A percentile compares a stretch with the other conserved stretches of the same genome.
phyloP scores from a whole-genome alignment of 1,140 invertebrate species.

The Streblospio benedicti region DNA sequence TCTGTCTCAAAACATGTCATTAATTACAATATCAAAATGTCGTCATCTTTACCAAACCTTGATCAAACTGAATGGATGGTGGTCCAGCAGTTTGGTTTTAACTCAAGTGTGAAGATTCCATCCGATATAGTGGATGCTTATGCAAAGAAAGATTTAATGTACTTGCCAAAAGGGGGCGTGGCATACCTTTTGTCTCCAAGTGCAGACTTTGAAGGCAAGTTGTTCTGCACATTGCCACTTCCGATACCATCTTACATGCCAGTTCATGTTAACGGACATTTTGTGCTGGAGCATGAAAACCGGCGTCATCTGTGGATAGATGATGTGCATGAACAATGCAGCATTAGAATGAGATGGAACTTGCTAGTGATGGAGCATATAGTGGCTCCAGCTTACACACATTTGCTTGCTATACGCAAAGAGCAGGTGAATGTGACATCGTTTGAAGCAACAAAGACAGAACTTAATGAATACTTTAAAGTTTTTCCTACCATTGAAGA shows the following conservation, averaged over 20 bases:
- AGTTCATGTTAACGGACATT: conserved; percentile 17
- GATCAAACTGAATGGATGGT: conserved; percentile 23
- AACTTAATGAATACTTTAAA: not conserved
- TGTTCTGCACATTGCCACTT: conserved; percentile 13
- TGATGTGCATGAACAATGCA: not conserved
- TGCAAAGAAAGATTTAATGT: conserved; percentile 17
- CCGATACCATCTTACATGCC: conserved; percentile 14
- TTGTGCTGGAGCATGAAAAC: conserved; percentile 14
- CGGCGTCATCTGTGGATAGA: conserved; percentile 11
- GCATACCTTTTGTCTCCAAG: conserved; percentile 23
- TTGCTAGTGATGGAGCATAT: not conserved
- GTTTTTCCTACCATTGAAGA: not conserved
- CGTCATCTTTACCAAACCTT: too few species aligned
- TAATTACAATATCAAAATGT: too few species aligned
- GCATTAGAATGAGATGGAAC: not conserved
- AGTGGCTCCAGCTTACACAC: not conserved
- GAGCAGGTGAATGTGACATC: not conserved
- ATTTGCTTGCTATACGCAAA: not conserved
- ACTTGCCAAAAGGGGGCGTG: conserved; percentile 31
- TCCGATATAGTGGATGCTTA: conserved; percentile 13
- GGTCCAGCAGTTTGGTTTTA: conserved; percentile 26
- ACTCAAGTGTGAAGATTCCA: conserved; percentile 1
- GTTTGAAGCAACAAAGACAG: not conserved
- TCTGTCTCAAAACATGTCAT: too few species aligned
- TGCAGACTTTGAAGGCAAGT: not conserved